Evolutionary conservation across 2,113 vertebrate genomes (phyloP).

Genomic region (Hemibagrus wyckioides): DNA sequence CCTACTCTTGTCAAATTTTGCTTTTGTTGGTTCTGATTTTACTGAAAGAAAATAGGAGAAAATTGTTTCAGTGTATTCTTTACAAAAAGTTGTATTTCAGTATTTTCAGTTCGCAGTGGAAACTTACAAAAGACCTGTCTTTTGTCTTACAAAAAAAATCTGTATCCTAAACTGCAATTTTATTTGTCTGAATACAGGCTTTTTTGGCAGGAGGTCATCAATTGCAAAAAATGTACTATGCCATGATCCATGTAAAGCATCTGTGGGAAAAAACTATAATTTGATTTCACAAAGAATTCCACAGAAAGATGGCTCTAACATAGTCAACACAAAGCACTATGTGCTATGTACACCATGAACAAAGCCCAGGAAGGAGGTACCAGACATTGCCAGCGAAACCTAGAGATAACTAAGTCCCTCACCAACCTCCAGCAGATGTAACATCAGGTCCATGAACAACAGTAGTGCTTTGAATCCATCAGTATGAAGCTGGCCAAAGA

Average conservation of each 20-base stretch:
- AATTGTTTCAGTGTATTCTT: neutral
- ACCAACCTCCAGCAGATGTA: neutral
- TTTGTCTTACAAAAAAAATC: neutral
- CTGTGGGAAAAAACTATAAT: neutral
- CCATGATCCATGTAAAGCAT: neutral
- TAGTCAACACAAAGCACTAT: neutral
- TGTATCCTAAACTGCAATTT: neutral
- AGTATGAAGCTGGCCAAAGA: neutral
- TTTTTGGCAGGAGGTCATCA: neutral
- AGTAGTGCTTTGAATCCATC: neutral
- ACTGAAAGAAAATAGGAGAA: slow-evolving; percentile 68
- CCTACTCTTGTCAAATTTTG: slow-evolving; percentile 81
- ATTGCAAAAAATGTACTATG: neutral
- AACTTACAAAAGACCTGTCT: too few species aligned
- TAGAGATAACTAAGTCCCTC: neutral
- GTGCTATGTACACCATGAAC: neutral
- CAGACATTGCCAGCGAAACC: neutral
- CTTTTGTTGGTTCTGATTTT: slow-evolving; percentile 85
- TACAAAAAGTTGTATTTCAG: neutral
- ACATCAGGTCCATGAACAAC: neutral
- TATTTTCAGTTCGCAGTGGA: neutral
- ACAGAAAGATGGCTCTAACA: neutral
- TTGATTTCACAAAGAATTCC: neutral
- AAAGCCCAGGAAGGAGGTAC: neutral
- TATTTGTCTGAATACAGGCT: neutral